Percentiles rank a stretch among this genome's conserved stretches.
These are phyloP conservation scores for Tolmerus cingulatus DNA, from an alignment of 2,888 invertebrate genomes.

Conservation along the genomic window DNA sequence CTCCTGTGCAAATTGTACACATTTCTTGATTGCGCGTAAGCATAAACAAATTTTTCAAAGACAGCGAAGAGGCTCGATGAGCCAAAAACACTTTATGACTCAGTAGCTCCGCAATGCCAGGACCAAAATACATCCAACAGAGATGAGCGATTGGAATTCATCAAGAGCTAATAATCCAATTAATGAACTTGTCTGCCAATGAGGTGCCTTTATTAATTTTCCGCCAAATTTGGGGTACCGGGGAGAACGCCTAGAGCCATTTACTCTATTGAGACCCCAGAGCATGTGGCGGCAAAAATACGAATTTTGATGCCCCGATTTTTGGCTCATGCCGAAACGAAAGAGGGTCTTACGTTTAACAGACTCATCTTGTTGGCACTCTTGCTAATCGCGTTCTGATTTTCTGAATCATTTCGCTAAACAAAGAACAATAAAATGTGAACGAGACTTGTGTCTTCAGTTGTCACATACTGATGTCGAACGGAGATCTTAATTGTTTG, in stretches of 20 bases:
- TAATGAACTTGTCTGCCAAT: not conserved
- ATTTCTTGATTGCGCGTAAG: not conserved
- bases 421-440: not conserved
- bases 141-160: not conserved
- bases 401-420: conserved; percentile 12
- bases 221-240: not conserved
- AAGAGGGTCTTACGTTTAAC: not conserved
- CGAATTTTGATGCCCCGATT: not conserved
- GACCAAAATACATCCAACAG: not conserved
- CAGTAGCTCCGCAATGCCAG: not conserved
- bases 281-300: not conserved
- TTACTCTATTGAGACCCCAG: not conserved
- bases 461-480: not conserved
- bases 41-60: not conserved
- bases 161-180: not conserved
- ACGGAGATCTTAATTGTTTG: not conserved
- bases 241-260: not conserved
- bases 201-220: not conserved
- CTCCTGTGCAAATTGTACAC: not conserved
- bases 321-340: not conserved
- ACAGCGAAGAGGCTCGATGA: not conserved
- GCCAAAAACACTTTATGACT: not conserved
- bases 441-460: not conserved
- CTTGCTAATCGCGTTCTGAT: not conserved
- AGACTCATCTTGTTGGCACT: not conserved